Evolutionary conservation across 1,140 invertebrate species (phyloP).

Genomic region (Telenomus remus): DNA sequence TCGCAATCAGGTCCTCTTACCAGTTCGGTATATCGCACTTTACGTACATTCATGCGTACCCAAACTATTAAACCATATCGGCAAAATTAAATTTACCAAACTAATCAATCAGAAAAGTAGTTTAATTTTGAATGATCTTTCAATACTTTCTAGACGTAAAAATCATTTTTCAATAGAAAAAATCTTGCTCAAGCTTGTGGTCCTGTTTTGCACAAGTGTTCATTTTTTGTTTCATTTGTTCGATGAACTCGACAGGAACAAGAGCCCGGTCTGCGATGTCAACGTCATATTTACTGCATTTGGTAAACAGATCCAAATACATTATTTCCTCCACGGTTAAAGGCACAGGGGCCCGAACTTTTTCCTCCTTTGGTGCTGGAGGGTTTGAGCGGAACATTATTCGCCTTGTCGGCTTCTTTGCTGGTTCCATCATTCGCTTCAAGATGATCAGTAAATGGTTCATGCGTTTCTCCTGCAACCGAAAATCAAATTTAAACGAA

Average conservation of each 20-base stretch:
- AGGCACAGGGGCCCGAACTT: constrained; percentile 8
- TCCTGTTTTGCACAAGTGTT: neutral
- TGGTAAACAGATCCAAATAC: constrained; percentile 47
- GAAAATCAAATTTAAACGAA: constrained; percentile 6
- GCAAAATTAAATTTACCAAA: no score
- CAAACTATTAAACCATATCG: no score
- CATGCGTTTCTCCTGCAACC: constrained; percentile 64
- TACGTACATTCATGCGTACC: no score
- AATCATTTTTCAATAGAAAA: no score
- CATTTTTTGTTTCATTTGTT: constrained; percentile 25
- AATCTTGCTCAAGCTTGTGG: no score
- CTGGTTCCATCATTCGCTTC: constrained; percentile 74
- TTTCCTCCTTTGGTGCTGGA: constrained; percentile 15
- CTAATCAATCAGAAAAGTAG: no score
- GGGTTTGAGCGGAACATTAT: constrained; percentile 62
- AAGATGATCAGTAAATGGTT: constrained; percentile 61
- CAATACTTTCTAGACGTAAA: no score
- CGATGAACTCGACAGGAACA: constrained; percentile 19
- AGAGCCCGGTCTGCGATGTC: constrained; percentile 3
- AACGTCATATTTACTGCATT: constrained; percentile 28
- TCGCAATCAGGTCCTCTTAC: no score
- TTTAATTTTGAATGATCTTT: no score
- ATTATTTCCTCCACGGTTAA: constrained; percentile 44
- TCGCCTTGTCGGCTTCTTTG: constrained; percentile 61
- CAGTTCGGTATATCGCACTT: no score